Percentiles rank a stretch among this genome's conserved stretches.
phyloP scores from a whole-genome alignment of 1,140 invertebrate genomes.

The Spodoptera frugiperda region DNA sequence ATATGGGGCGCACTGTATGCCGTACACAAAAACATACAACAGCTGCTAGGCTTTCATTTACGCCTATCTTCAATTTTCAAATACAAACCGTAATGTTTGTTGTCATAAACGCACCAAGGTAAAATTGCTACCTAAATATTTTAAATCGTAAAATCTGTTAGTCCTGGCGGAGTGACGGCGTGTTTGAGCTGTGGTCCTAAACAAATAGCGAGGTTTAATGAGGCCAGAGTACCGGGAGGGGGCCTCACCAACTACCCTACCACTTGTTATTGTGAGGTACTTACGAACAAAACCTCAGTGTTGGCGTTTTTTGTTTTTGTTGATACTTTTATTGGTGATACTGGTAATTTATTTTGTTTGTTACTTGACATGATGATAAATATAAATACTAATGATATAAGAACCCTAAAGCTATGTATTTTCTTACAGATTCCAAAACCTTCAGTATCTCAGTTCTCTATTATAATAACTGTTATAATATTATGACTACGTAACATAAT shows the following conservation, averaged over 20 bases:
- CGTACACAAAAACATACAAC: conserved; percentile 14
- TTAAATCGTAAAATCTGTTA: conserved; percentile 80
- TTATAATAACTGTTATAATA: no score
- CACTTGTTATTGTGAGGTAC: conserved; percentile 41
- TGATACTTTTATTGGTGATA: background rate
- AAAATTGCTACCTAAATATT: conserved; percentile 76
- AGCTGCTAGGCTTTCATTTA: conserved; percentile 32
- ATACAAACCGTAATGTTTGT: conserved; percentile 62
- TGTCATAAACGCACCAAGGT: conserved; percentile 69
- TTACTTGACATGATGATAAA: no score
- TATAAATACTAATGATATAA: no score
- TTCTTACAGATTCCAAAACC: no score
- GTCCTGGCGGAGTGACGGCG: conserved; percentile 65
- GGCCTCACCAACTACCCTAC: conserved; percentile 18
- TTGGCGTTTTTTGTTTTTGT: background rate
- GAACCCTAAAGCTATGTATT: no score
- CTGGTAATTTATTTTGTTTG: background rate
- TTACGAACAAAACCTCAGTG: conserved; percentile 35
- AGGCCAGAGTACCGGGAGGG: conserved; percentile 62
- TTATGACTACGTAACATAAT: background rate
- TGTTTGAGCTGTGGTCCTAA: conserved; percentile 79
- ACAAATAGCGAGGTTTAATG: conserved; percentile 79
- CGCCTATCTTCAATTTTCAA: conserved; percentile 26
- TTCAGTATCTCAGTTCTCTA: background rate
- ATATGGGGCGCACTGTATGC: background rate